Base-by-base conservation (phyloP, 2,113 vertebrate species). In the Lepidothrix coronata region DNA sequence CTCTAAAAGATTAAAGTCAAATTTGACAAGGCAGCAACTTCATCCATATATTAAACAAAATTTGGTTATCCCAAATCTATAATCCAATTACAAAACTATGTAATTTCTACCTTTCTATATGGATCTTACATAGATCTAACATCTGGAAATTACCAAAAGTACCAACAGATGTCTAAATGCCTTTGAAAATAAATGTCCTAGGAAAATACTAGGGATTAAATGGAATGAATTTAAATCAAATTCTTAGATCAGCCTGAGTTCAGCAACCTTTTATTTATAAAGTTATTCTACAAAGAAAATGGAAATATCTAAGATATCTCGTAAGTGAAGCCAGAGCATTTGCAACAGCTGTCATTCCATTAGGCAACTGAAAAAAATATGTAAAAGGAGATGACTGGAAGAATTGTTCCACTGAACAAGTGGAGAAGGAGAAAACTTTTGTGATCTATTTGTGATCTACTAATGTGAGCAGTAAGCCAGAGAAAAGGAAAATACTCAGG, bases 161-260 rank as follows among this genome's bases (percentile, higher is more conserved):
- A 93, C 72, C 80, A 88, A 83, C 89, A 95, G 93, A 95, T 68
- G 55, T 71, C 76, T 86, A 78, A 84, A 95, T 63, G 80, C 35
- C 68, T 97, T 95, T 95, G 86, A 95, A 94, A 96, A 93, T 39
- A 89, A 74, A 91, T 89, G 80, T 76, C 8, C 1, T 84, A 88
- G 44, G 24, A 92, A 95, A 95, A 61, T 89, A 92, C 33, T 7
- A 74, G 68, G 72, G 80, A 95, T 96, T 93, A 95, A 93, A 86
- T 41, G 28, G 76, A 81, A 95, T 84, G 23, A 92, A 84, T 91
- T 92, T 91, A 92, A 96, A 95, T 74, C 43, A 87, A 86, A 78
- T 93, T 86, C 68, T 84, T 92, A 92, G 76, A 88, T 91, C 44
- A 89, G 57, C 43, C 58, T 76, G 58, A 89, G 92, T 93, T 94